Conservation (phyloP, 1,140 invertebrate species). For the Macrotrachela quadricornifera region DNA sequence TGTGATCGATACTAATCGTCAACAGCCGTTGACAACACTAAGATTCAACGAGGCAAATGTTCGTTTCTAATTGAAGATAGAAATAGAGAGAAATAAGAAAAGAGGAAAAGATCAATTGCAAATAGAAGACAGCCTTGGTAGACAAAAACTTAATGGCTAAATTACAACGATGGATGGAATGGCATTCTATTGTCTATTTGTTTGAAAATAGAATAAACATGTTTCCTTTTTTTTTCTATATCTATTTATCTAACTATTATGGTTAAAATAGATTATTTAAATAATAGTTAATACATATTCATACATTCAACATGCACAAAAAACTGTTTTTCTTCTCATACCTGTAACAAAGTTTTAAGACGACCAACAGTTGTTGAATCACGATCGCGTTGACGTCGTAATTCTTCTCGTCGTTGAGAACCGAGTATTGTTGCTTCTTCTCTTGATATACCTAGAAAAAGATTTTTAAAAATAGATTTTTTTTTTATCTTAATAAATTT, state of each 20-base stretch:
- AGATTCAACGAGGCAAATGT: no score
- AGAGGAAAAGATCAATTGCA: no score
- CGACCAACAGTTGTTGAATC: background rate
- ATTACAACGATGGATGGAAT: background rate
- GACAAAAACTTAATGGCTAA: no score
- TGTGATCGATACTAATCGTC: no score
- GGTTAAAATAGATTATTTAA: background rate
- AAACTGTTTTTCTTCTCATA: background rate
- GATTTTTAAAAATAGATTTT: no score
- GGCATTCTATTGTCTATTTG: slow-evolving; percentile 2
- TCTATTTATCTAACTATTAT: background rate
- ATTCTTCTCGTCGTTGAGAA: slow-evolving; percentile 8
- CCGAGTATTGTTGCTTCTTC: slow-evolving; percentile 4
- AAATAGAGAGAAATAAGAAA: no score
- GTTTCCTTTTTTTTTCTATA: slow-evolving; percentile 1
- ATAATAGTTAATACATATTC: background rate
- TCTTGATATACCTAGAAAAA: slow-evolving; percentile 4
- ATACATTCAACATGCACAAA: background rate
- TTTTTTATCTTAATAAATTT: no score
- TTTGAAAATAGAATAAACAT: slow-evolving; percentile 1
- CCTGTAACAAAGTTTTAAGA: slow-evolving; percentile 4
- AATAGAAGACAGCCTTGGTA: no score
- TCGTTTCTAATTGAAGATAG: no score
- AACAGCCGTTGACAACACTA: no score
- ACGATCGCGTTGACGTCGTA: slow-evolving; percentile 5